Percentiles rank a stretch among this genome's conserved stretches.
Evolutionary conservation across 2,113 vertebrate species (phyloP).

Genomic region (Prolemur simus): DNA sequence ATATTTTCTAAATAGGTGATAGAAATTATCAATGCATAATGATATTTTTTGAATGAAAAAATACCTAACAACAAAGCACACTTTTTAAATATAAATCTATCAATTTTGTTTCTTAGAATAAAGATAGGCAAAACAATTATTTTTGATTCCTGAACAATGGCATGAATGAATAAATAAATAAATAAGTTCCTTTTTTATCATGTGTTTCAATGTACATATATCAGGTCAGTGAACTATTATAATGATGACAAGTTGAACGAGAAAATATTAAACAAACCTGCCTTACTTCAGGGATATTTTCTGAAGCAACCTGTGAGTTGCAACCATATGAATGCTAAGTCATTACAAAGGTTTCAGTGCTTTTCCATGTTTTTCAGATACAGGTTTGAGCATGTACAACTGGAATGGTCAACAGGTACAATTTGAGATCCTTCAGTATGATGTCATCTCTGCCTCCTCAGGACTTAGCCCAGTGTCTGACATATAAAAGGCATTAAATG

Average conservation of each 20-base stretch:
- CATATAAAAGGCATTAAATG: not conserved
- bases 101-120: not conserved
- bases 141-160: conserved; percentile 2
- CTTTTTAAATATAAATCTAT: not conserved
- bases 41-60: not conserved
- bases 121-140: not conserved
- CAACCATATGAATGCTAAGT: not conserved
- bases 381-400: not conserved
- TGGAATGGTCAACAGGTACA: not conserved
- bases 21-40: not conserved
- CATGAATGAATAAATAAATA: not conserved
- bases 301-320: not conserved
- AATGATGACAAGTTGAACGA: not conserved
- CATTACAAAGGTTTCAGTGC: not conserved
- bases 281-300: not conserved
- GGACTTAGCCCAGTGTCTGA: not conserved
- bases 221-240: not conserved
- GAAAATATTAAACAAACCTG: not conserved
- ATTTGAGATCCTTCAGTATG: not conserved
- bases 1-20: not conserved
- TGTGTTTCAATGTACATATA: not conserved
- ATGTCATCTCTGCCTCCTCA: not conserved
- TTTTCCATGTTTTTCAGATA: conserved; percentile 34
- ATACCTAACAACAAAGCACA: not conserved
- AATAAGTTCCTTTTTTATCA: not conserved